Evolutionary conservation across 92 coral and sea anemone genomes (phyloP).

Genomic region (Montipora capitata): DNA sequence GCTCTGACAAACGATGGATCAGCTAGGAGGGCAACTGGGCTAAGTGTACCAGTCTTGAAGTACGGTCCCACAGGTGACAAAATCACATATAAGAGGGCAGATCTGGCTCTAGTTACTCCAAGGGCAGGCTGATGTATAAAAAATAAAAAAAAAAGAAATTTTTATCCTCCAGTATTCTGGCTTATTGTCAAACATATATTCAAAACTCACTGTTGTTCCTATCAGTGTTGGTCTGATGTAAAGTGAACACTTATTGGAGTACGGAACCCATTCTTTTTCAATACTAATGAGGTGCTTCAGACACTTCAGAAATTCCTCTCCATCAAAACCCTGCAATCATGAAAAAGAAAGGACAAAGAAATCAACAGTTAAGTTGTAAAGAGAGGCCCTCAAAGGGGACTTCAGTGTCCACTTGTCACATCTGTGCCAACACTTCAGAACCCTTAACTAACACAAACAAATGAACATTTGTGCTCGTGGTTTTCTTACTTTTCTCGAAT

Average conservation of each 20-base stretch:
- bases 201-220: constrained; percentile 80
- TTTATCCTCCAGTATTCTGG: too few relatives aligned
- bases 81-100: constrained; percentile 88
- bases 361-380: neutral
- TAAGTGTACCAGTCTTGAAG: constrained; percentile 97
- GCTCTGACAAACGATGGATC: constrained; percentile 94
- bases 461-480: too few relatives aligned
- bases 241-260: constrained; percentile 91
- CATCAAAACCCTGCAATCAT: constrained; percentile 81
- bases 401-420: too few relatives aligned
- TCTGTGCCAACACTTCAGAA: too few relatives aligned
- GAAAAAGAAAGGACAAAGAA: neutral
- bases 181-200: too few relatives aligned
- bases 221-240: constrained; percentile 93
- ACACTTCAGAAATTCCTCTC: constrained; percentile 86
- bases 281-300: constrained; percentile 81
- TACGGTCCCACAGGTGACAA: constrained; percentile 98
- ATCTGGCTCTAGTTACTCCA: constrained; percentile 81
- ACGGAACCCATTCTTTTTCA: constrained; percentile 98
- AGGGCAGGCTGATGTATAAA: constrained; percentile 81
- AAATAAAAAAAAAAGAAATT: neutral
- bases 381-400: too few relatives aligned
- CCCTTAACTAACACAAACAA: too few relatives aligned
- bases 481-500: too few relatives aligned
- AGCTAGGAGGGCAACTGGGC: constrained; percentile 95